These are phyloP conservation scores for Cordylochernes scorpioides DNA, from an alignment of 2,888 invertebrate genomes.

Conservation along the genomic window DNA sequence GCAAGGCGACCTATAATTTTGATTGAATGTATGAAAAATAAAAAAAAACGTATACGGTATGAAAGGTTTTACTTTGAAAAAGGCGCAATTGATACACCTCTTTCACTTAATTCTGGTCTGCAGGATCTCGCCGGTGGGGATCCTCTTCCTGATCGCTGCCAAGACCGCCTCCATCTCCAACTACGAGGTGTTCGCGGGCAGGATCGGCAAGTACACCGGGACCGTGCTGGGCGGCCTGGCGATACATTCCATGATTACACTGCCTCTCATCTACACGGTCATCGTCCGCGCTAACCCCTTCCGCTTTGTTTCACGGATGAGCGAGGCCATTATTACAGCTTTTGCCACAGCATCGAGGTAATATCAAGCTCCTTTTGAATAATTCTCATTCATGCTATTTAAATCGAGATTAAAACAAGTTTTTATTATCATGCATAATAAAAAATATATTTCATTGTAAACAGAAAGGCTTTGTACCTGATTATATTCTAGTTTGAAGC, in stretches of 20 bases:
- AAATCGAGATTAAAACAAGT: too few species aligned
- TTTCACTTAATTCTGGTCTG: constrained; percentile 13
- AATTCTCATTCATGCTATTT: too few species aligned
- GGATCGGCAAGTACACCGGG: constrained; percentile 70
- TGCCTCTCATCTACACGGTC: constrained; percentile 59
- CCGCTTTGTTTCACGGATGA: constrained; percentile 17
- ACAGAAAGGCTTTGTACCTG: too few species aligned
- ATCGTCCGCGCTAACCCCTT: constrained; percentile 57
- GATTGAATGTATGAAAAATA: too few species aligned
- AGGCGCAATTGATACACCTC: background rate
- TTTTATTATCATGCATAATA: too few species aligned
- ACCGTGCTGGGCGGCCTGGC: constrained; percentile 74
- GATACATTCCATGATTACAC: constrained; percentile 66
- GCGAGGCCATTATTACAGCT: constrained; percentile 16
- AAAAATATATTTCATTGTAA: too few species aligned
- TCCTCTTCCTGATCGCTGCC: constrained; percentile 60
- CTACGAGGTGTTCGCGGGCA: constrained; percentile 50
- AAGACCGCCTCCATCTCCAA: constrained; percentile 74
- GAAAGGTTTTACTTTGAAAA: too few species aligned
- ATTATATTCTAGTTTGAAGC: too few species aligned
- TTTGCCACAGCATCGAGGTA: constrained; percentile 17
- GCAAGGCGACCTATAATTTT: too few species aligned
- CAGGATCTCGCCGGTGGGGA: constrained; percentile 69
- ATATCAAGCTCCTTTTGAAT: too few species aligned
- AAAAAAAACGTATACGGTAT: too few species aligned